phyloP scores from a whole-genome alignment of 2,888 invertebrate species.

The Scaptomyza flava region DNA sequence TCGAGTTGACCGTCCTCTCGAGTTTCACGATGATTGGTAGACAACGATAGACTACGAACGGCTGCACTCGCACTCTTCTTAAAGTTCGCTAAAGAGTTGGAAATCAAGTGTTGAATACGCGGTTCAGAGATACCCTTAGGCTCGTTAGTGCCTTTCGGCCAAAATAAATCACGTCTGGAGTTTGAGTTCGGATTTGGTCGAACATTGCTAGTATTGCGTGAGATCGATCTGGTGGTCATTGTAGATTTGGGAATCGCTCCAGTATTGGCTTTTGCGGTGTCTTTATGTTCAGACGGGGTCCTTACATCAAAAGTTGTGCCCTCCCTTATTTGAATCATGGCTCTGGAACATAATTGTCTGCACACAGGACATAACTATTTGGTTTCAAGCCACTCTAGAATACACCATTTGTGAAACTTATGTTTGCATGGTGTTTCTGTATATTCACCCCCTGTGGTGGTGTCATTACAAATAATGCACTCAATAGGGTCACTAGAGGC shows the following conservation, averaged over 20 bases:
- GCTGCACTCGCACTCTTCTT: not conserved
- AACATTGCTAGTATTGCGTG: not conserved
- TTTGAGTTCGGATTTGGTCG: not conserved
- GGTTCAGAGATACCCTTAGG: not conserved
- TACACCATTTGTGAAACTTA: not conserved
- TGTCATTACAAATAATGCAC: not conserved
- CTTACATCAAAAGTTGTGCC: not conserved
- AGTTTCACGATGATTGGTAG: not conserved
- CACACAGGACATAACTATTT: not conserved
- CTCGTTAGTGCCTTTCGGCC: not conserved
- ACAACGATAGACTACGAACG: not conserved
- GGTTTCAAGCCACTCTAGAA: not conserved
- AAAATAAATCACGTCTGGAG: not conserved
- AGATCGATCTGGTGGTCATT: not conserved
- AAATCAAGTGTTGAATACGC: not conserved
- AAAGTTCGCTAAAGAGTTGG: not conserved
- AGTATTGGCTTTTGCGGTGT: not conserved
- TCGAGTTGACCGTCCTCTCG: not conserved
- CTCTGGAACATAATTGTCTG: not conserved
- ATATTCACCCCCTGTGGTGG: not conserved
- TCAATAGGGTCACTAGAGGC: not conserved
- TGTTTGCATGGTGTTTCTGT: not conserved
- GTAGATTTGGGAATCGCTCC: not conserved
- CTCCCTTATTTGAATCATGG: slow-evolving; percentile 1
- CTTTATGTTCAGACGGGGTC: not conserved